A percentile compares a stretch with the other conserved stretches of the same genome.
Evolutionary conservation across 1,140 invertebrate genomes (phyloP).

Genomic region (Popillia japonica): DNA sequence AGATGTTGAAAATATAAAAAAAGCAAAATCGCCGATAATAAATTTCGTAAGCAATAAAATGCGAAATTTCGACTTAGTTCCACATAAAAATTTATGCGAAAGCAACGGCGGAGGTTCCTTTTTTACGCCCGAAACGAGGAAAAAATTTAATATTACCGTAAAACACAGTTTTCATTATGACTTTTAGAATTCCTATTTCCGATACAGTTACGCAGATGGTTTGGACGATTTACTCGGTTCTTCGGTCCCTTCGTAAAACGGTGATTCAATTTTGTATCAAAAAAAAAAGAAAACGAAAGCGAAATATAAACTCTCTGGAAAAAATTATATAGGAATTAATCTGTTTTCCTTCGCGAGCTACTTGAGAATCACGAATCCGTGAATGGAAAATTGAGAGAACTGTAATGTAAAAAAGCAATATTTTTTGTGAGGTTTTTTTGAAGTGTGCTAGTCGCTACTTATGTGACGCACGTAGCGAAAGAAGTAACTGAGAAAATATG

Average conservation of each 20-base stretch:
- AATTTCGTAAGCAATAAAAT: not conserved
- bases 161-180: constrained; percentile 19
- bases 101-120: not conserved
- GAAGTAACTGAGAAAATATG: too few relatives aligned
- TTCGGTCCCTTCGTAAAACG: constrained; percentile 1
- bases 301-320: not conserved
- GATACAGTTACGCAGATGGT: constrained; percentile 13
- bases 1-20: not conserved
- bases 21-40: not conserved
- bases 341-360: constrained; percentile 1
- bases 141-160: constrained; percentile 16
- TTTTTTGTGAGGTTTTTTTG: constrained; percentile 17
- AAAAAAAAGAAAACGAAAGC: not conserved
- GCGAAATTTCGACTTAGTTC: not conserved
- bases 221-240: constrained; percentile 1
- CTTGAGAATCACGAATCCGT: not conserved
- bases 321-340: constrained; percentile 27
- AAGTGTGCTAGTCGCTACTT: not conserved
- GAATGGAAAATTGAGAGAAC: constrained; percentile 6
- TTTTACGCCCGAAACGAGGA: not conserved
- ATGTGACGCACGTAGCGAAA: too few relatives aligned
- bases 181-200: constrained; percentile 7
- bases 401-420: constrained; percentile 9
- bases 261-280: not conserved
- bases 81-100: not conserved